These are phyloP conservation scores for Acleris sparsana DNA, from an alignment of 2,888 invertebrate genomes.

Conservation along the genomic window DNA sequence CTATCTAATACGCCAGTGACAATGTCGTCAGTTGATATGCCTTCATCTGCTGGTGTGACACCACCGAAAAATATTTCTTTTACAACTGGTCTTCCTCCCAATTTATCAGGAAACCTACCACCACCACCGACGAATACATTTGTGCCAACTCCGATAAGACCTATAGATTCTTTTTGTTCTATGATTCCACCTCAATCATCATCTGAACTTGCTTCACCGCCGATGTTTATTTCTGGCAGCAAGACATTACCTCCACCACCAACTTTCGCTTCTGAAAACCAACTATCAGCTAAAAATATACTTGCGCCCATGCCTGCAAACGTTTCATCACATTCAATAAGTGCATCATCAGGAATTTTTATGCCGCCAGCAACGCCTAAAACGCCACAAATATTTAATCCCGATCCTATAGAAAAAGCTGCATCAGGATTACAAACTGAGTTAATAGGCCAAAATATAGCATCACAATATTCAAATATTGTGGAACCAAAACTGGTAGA, in stretches of 20 bases:
- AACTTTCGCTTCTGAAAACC: neutral
- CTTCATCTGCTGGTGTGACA: conserved; percentile 1
- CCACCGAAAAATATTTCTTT: conserved; percentile 14
- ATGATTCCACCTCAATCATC: neutral
- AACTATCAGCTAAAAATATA: neutral
- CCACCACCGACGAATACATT: conserved; percentile 11
- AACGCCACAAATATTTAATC: conserved; percentile 47
- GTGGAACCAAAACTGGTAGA: conserved; percentile 8
- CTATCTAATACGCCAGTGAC: neutral
- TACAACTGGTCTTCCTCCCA: neutral
- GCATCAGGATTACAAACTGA: conserved; percentile 10
- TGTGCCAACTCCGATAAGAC: neutral
- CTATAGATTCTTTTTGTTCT: neutral
- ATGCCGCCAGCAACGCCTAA: neutral
- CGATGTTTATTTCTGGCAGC: conserved; percentile 1
- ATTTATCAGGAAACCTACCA: conserved; percentile 4
- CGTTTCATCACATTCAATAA: conserved; percentile 1
- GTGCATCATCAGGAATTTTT: neutral
- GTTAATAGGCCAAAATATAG: neutral
- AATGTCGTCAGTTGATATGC: conserved; percentile 1
- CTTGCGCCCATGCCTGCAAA: neutral
- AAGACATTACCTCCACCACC: conserved; percentile 1
- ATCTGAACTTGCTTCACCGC: neutral
- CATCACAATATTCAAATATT: conserved; percentile 23
- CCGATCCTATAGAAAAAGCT: conserved; percentile 34